Base-by-base conservation (phyloP, 2,888 invertebrate species). In the Drosophila multiciliata region DNA sequence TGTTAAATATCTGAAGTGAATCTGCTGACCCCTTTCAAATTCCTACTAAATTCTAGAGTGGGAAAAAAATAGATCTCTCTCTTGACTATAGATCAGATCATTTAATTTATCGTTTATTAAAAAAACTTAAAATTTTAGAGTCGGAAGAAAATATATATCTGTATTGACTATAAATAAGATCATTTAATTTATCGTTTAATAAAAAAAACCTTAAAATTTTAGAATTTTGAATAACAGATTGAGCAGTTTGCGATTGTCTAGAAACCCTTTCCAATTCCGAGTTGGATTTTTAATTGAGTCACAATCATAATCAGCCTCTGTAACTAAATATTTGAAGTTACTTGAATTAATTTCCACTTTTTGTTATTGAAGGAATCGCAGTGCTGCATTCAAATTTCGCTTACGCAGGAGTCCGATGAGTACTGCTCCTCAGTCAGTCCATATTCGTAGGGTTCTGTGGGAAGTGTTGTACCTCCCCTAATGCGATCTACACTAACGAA, bases 401-500 rank as follows among this genome's bases (percentile, higher is more conserved):
- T 15, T 8, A 45, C 0, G 8, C 23, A 1, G 23, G 45, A 45
- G 15, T 8, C 1, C 45, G 45, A 23, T 23, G 23, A 45, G 12
- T 45, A 23, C 2, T 33, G 33, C 1, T 61, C 38, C 11, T 62
- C 29, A 5, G 38, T 7, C 15, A 15, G 17, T 11, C 7, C 36
- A 3, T 53, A 4, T 9, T 42, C 29, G 8, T 1, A 5, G 8
- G 8, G 9, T 2, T 57, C 20, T 6, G 12, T 2, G 17, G 11
- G 23, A 1, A 4, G 5, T 50, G 6, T 20, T 32, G 3, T n/a
- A 11, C 60, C 82, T 1, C 83, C 74, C 0, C 5, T 0, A 7
- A 74, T 45, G 0, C 90, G 75, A 0, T 52, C 12, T 0, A 66
- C 42, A 0, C 36, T 38, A 0, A 77, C 17, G 1, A 70, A 61